A percentile compares a stretch with the other conserved stretches of the same genome.
Evolutionary conservation across 2,797 vertebrate genomes (phyloP).

Genomic region (Lacerta viridis): DNA sequence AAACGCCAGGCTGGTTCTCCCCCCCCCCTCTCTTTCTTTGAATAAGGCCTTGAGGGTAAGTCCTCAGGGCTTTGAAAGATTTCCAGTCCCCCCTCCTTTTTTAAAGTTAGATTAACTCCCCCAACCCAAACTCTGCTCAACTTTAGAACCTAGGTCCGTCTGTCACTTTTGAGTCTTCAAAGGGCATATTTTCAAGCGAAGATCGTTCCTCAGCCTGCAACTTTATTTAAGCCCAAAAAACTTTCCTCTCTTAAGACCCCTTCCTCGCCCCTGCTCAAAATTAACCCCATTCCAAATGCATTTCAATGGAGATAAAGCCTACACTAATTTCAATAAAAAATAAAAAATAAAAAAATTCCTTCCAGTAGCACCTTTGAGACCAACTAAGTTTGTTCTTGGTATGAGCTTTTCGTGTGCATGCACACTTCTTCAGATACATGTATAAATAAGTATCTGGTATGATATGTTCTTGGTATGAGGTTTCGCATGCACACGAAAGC

Average conservation of each 20-base stretch:
- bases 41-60: conserved; percentile 83
- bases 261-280: background rate
- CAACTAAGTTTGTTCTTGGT: no score
- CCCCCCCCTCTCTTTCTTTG: conserved; percentile 66
- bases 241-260: background rate
- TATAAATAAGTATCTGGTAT: no score
- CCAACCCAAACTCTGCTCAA: no score
- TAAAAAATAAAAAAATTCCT: no score
- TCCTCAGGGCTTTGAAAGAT: conserved; percentile 82
- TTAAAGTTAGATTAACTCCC: background rate
- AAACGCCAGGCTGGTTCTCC: conserved; percentile 78
- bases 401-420: no score
- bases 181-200: background rate
- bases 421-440: no score
- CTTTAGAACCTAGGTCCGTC: background rate
- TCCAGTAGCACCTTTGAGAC: no score
- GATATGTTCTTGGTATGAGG: no score
- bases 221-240: background rate
- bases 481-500: no score
- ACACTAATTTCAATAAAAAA: background rate
- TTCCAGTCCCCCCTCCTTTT: conserved; percentile 41
- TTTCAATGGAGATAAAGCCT: background rate
- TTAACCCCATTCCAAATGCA: background rate
- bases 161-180: background rate
- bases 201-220: background rate